Conservation (phyloP, 2,888 invertebrate genomes). For the Nudaria mundana region DNA sequence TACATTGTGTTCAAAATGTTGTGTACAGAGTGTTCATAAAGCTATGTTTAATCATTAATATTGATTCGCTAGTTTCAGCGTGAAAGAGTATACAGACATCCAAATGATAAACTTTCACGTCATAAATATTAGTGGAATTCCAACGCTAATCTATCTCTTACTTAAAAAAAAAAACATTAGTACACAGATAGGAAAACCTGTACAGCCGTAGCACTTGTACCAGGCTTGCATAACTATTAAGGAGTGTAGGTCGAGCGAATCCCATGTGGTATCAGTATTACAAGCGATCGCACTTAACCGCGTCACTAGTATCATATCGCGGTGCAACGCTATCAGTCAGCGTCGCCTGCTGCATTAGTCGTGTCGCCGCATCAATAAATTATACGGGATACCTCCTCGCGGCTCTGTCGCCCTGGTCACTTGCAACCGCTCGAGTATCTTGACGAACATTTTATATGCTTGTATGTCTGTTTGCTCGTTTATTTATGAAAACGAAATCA, state of each 20-base stretch:
- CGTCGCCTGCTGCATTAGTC: slow-evolving; percentile 75
- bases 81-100: too few species aligned
- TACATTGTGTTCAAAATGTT: too few species aligned
- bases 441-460: slow-evolving; percentile 44
- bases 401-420: slow-evolving; percentile 59
- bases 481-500: slow-evolving; percentile 19
- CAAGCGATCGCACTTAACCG: slow-evolving; percentile 79
- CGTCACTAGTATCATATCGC: slow-evolving; percentile 73
- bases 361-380: slow-evolving; percentile 72
- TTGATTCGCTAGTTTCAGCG: too few species aligned
- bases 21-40: too few species aligned
- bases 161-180: slow-evolving; percentile 19
- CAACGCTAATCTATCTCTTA: slow-evolving; percentile 8
- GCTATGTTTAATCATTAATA: too few species aligned
- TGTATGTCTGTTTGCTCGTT: slow-evolving; percentile 35
- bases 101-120: too few species aligned
- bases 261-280: slow-evolving; percentile 64
- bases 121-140: too few species aligned
- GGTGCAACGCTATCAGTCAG: slow-evolving; percentile 74
- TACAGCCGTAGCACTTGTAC: slow-evolving; percentile 36
- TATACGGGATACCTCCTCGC: slow-evolving; percentile 59
- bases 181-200: slow-evolving; percentile 24
- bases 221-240: slow-evolving; percentile 52
- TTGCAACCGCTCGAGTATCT: slow-evolving; percentile 38
- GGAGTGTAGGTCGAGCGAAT: slow-evolving; percentile 53